Percentiles rank a stretch among this genome's conserved stretches.
Evolutionary conservation across 2,113 vertebrate genomes (phyloP).

Genomic region (Plectropomus leopardus): DNA sequence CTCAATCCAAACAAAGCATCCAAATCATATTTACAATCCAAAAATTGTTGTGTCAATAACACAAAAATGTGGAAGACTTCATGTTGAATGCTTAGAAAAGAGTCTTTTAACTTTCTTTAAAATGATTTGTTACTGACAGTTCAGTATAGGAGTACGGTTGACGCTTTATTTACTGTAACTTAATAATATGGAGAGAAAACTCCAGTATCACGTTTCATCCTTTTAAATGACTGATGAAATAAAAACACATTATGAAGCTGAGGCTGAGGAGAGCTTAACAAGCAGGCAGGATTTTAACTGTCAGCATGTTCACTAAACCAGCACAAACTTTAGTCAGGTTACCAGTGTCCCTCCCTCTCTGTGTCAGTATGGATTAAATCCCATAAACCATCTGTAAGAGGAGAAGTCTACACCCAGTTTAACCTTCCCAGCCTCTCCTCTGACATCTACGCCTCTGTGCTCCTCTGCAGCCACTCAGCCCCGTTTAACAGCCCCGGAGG

Average conservation of each 20-base stretch:
- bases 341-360: neutral
- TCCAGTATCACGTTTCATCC: neutral
- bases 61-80: neutral
- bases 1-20: neutral
- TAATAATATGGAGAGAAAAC: neutral
- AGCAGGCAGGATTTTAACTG: neutral
- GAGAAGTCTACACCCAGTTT: neutral
- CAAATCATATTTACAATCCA: neutral
- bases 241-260: neutral
- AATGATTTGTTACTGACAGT: neutral
- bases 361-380: conserved; percentile 10
- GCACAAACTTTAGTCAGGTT: neutral
- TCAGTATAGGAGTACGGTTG: neutral
- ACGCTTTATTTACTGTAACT: neutral
- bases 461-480: neutral
- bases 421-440: conserved; percentile 6
- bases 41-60: neutral
- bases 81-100: neutral
- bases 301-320: neutral
- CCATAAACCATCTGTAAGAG: neutral
- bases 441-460: neutral
- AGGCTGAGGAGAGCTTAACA: neutral
- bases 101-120: neutral
- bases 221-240: neutral
- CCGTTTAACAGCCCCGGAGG: neutral